Percentiles rank a stretch among this genome's conserved stretches.
Conservation (phyloP, 2,797 vertebrate species). For the Parauchenoglanis punctatus region DNA sequence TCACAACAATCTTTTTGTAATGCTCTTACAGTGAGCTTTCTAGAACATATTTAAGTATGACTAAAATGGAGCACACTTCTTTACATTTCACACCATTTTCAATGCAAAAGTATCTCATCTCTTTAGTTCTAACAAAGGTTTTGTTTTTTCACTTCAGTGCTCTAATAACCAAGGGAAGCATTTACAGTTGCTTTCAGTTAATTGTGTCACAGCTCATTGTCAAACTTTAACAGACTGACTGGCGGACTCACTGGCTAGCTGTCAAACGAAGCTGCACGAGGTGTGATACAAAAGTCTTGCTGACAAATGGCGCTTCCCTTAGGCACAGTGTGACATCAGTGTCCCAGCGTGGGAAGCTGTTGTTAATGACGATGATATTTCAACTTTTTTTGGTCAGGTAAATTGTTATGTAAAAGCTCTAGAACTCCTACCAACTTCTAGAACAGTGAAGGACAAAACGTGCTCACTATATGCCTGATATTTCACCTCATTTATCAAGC, state of each 20-base stretch:
- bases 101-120: no score
- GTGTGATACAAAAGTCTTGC: not conserved
- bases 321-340: not conserved
- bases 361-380: conserved; percentile 2
- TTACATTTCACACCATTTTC: no score
- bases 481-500: not conserved
- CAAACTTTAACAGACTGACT: not conserved
- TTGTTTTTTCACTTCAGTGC: not conserved
- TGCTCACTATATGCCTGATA: not conserved
- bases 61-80: no score
- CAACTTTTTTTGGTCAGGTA: not conserved
- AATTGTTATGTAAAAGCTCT: not conserved
- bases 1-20: not conserved
- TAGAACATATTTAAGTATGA: not conserved
- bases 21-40: not conserved
- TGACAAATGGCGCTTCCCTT: not conserved
- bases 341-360: conserved; percentile 6
- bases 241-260: not conserved
- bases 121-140: not conserved
- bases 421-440: not conserved
- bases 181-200: not conserved
- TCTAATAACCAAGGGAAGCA: not conserved
- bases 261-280: not conserved
- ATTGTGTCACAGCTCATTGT: conserved; percentile 21
- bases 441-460: not conserved